These are phyloP conservation scores for Apis florea DNA, from an alignment of 1,140 invertebrate species.

Conservation along the genomic window DNA sequence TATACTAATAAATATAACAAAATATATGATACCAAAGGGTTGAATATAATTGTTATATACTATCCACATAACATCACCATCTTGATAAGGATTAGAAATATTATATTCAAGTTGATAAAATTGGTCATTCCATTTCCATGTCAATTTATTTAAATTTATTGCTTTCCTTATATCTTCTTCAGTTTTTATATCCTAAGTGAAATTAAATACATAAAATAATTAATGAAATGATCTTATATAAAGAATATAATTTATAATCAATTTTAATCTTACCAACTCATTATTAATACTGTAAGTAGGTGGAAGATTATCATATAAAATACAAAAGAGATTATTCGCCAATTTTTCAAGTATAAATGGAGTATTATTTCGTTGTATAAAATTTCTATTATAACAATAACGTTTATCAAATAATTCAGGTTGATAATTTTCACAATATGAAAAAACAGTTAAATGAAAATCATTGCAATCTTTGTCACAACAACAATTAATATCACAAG, in stretches of 20 bases:
- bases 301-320: slow-evolving; percentile 78
- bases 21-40: slow-evolving; percentile 67
- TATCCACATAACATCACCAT: slow-evolving; percentile 72
- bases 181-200: slow-evolving; percentile 45
- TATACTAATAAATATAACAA: slow-evolving; percentile 6
- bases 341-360: slow-evolving; percentile 75
- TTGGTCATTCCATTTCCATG: slow-evolving; percentile 54
- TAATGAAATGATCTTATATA: neutral
- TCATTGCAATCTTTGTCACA: slow-evolving; percentile 76
- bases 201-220: neutral
- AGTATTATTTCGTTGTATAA: slow-evolving; percentile 75
- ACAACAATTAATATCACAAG: slow-evolving; percentile 78
- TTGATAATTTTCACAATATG: slow-evolving; percentile 69
- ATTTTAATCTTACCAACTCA: slow-evolving; percentile 63
- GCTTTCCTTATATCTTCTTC: slow-evolving; percentile 50
- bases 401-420: slow-evolving; percentile 74
- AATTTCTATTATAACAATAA: slow-evolving; percentile 76
- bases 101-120: slow-evolving; percentile 61
- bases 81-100: slow-evolving; percentile 66
- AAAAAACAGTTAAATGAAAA: slow-evolving; percentile 73
- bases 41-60: slow-evolving; percentile 69
- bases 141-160: slow-evolving; percentile 56
- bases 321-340: slow-evolving; percentile 76
- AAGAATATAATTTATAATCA: neutral
- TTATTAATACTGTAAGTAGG: slow-evolving; percentile 70